Percentiles rank a stretch among this genome's conserved stretches.
Evolutionary conservation across 2,888 invertebrate species (phyloP).

Genomic region (Leptinotarsa juncta): DNA sequence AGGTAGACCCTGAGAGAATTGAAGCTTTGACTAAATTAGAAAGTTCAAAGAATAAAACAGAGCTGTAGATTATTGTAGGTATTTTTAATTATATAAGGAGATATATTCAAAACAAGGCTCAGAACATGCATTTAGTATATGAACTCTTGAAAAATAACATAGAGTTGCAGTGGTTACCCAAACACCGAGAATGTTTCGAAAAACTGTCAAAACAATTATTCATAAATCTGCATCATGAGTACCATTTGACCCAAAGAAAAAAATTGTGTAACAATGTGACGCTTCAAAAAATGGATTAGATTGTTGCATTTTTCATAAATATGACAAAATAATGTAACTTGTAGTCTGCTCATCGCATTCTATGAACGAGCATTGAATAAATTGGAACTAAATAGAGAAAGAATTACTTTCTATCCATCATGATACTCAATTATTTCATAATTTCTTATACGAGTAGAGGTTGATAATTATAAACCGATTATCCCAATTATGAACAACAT

Average conservation of each 20-base stretch:
- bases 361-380: constrained; percentile 29
- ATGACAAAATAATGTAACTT: constrained; percentile 27
- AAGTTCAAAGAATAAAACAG: background rate
- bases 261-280: constrained; percentile 18
- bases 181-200: background rate
- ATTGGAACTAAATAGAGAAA: constrained; percentile 40
- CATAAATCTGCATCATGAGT: background rate
- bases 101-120: background rate
- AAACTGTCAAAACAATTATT: background rate
- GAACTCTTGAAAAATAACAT: background rate
- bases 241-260: constrained; percentile 2
- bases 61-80: constrained; percentile 21
- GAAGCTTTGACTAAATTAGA: background rate
- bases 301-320: constrained; percentile 42
- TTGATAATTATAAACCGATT: constrained; percentile 45
- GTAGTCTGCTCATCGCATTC: constrained; percentile 34
- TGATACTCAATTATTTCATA: constrained; percentile 38
- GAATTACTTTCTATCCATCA: constrained; percentile 37
- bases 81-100: background rate
- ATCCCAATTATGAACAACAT: constrained; percentile 45
- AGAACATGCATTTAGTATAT: background rate
- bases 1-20: constrained; percentile 16
- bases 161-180: background rate
- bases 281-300: constrained; percentile 40
- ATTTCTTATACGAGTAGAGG: constrained; percentile 38